Evolutionary conservation across 1,140 invertebrate species (phyloP).

Genomic region (Glomeris maerens): DNA sequence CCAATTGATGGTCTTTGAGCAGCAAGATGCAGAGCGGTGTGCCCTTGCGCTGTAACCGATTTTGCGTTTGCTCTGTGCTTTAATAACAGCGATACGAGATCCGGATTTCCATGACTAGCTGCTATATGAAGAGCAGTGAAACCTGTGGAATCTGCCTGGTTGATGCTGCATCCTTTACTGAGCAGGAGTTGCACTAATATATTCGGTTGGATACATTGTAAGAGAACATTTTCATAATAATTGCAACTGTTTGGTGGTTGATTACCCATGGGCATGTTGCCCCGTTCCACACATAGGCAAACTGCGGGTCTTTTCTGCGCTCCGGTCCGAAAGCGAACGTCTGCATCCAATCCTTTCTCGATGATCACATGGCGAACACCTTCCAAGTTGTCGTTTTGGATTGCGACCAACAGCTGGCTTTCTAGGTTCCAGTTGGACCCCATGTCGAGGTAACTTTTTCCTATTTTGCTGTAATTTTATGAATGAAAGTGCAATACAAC

Average conservation of each 20-base stretch:
- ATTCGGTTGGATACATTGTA: too few species aligned
- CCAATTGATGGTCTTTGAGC: conserved; percentile 15
- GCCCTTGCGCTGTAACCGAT: conserved; percentile 15
- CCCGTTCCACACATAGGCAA: conserved; percentile 24
- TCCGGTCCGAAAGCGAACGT: conserved; percentile 24
- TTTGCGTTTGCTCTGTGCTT: conserved; percentile 19
- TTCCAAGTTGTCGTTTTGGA: conserved; percentile 21
- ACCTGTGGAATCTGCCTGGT: conserved; percentile 22
- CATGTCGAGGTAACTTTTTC: background rate
- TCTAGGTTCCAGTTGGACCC: conserved; percentile 20
- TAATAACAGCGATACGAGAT: conserved; percentile 19
- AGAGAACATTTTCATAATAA: too few species aligned
- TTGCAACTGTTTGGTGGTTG: too few species aligned
- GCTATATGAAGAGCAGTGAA: conserved; percentile 23
- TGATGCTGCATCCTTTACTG: conserved; percentile 21
- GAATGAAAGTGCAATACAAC: too few species aligned
- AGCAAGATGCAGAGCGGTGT: conserved; percentile 19
- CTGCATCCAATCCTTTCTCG: conserved; percentile 21
- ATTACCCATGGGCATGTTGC: conserved; percentile 23
- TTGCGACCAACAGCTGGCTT: conserved; percentile 23
- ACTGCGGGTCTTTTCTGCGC: conserved; percentile 22
- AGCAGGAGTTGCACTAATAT: conserved; percentile 22
- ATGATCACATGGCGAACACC: conserved; percentile 17
- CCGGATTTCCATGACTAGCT: conserved; percentile 18
- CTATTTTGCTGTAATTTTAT: background rate